Conservation (phyloP, 2,888 invertebrate genomes). For the Alentia gelatinosa region DNA sequence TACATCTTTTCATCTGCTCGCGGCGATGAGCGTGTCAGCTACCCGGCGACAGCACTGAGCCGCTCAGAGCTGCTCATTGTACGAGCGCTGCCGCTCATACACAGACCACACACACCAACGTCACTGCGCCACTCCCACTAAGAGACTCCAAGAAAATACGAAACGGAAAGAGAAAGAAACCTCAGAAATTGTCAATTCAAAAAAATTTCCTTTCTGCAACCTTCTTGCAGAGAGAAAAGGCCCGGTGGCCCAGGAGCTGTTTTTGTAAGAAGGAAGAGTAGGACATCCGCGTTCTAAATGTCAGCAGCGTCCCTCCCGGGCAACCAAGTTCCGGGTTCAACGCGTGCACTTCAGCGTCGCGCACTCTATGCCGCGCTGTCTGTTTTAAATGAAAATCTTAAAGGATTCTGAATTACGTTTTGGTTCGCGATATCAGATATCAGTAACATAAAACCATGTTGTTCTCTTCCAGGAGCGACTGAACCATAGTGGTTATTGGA, state of each 20-base stretch:
- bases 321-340: constrained; percentile 13
- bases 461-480: too few relatives aligned
- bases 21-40: too few relatives aligned
- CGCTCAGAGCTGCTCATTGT: background rate
- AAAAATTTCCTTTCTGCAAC: too few relatives aligned
- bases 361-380: background rate
- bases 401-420: too few relatives aligned
- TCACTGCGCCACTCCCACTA: background rate
- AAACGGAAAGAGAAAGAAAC: background rate
- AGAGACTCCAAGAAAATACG: background rate
- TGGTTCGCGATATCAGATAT: too few relatives aligned
- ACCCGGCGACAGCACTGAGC: too few relatives aligned
- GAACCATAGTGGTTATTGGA: too few relatives aligned
- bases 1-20: too few relatives aligned
- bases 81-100: background rate
- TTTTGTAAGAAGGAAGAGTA: background rate
- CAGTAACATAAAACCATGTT: too few relatives aligned
- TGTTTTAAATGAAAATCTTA: background rate
- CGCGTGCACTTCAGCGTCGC: background rate
- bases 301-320: background rate
- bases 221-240: background rate
- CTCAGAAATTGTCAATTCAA: too few relatives aligned
- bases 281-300: constrained; percentile 14
- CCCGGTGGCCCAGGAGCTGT: background rate
- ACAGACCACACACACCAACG: background rate